Evolutionary conservation across 1,140 invertebrate species (phyloP), one percentile per base, ranked within the genome.

Genomic region (roundworm (Caenorhabditis elegans)): DNA sequence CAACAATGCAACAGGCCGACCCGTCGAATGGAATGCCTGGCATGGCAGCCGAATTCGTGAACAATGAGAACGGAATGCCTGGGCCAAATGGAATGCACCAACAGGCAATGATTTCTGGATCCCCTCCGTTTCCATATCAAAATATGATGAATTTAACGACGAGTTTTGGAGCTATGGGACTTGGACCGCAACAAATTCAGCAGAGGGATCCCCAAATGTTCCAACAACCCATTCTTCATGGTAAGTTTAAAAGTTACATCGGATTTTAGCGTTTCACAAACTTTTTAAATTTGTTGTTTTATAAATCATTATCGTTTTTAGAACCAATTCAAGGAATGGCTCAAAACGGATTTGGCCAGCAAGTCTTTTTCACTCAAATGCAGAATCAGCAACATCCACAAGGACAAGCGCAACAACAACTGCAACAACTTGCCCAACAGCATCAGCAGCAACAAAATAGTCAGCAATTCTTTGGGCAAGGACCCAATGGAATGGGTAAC

Each of bases 91-190:
- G 39, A 6, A 55, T 60, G 13, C 49, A 43, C 8, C 49, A 43
- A n/a, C 78, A 65, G 10, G 43, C 80, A 4, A 11, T 81, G 11
- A 47, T 76, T n/a, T 81, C 80, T 6, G 47, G 65, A 28, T 81
- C 80, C 2, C 80, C 80, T 15, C 80, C 80, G 13, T 36, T 76
- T 43, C 46, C 11, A 17, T 49, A 49, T 48, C 28, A 31, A 13
- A 81, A 81, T 46, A 48, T 81, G n/a, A 51, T 81, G 65, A 31
- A 49, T 22, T 31, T 81, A 11, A 76, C 60, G 5, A 76, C 28
- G 11, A 76, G 49, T n/a, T 76, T 81, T 19, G 46, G 53, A 22
- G 70, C 46, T 4, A 36, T 81, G 60, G 24, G 10, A 13, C 65
- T 81, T n/a, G 78, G 19, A 75, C 34, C 47, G 19, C 36, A n/a